Base-by-base conservation (phyloP, 2,888 invertebrate genomes). In the Corythucha ciliata region DNA sequence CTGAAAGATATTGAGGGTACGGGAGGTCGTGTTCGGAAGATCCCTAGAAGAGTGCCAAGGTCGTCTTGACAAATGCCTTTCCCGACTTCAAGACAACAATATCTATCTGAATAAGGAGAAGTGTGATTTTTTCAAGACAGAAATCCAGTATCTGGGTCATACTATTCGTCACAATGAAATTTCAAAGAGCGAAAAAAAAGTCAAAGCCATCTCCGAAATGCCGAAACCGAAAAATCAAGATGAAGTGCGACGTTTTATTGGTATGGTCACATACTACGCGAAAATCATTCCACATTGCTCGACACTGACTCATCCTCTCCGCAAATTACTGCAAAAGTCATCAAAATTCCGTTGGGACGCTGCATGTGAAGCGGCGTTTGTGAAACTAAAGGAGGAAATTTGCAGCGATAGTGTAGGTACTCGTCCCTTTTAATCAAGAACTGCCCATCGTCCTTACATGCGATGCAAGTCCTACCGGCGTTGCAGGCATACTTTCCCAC, bases 371-470 rank as follows among this genome's bases (percentile, higher is more conserved):
- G 18, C 24, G 12, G 54, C 61, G 10, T 61, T 61, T 36, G 20
- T 20, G 22, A 53, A 52, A 47, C 42, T 61, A 2, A 61, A 61
- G 48, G n/a, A 48, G 24, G 54, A 59, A 54, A 56, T 60, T 14
- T 33, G 47, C 10, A 57, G 53, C 18, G 57, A 61, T n/a, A 36
- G 45, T 25, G 55, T 61, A 16, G 36, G 54, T 61, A 8, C 41
- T 62, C 6, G 33, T 55, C 12, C 57, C 52, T 8, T 61, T 51
- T 44, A 48, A 62, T 49, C 58, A 59, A 32, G 25, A 47, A 8
- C 36, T 57, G 24, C 58, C 58, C 34, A 26, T 59, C 20, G 21
- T 39, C 8, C 34, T 61, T 14, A 52, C 58, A 21, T 41, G 52
- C 20, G 57, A 60, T 36, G 58, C 51, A 8, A 51, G 52, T 29